Percentiles rank a stretch among this genome's conserved stretches.
These are phyloP conservation scores for Pangasianodon hypophthalmus DNA, from an alignment of 2,113 vertebrate genomes.

Conservation along the genomic window DNA sequence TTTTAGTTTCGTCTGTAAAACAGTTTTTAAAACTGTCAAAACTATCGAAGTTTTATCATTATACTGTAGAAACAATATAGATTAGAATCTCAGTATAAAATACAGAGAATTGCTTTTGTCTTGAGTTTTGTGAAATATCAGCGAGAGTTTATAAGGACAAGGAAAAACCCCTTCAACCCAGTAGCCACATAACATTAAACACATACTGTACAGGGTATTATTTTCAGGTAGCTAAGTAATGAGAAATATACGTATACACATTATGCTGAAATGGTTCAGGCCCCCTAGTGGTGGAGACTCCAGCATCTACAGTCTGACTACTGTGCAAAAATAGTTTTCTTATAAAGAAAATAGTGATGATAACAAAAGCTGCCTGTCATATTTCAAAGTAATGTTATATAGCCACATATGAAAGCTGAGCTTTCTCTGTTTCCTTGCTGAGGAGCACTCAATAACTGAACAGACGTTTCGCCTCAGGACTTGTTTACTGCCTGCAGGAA, in stretches of 20 bases:
- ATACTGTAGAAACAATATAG: not conserved
- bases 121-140: not conserved
- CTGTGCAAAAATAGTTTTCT: no score
- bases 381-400: no score
- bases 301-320: no score
- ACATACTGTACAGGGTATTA: not conserved
- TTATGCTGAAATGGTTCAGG: not conserved
- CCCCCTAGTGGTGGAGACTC: no score
- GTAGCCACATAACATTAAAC: not conserved
- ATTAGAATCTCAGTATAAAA: not conserved
- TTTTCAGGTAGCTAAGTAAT: not conserved
- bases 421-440: no score
- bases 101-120: not conserved
- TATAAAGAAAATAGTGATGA: no score
- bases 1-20: not conserved
- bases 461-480: no score
- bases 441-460: no score
- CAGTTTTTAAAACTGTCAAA: not conserved
- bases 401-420: not conserved
- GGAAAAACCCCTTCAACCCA: not conserved
- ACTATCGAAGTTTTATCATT: not conserved
- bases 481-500: no score
- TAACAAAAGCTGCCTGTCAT: no score
- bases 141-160: not conserved
- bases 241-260: not conserved